Conservation (phyloP, 1,140 invertebrate genomes). For the Pseudobourletiella spinata region DNA sequence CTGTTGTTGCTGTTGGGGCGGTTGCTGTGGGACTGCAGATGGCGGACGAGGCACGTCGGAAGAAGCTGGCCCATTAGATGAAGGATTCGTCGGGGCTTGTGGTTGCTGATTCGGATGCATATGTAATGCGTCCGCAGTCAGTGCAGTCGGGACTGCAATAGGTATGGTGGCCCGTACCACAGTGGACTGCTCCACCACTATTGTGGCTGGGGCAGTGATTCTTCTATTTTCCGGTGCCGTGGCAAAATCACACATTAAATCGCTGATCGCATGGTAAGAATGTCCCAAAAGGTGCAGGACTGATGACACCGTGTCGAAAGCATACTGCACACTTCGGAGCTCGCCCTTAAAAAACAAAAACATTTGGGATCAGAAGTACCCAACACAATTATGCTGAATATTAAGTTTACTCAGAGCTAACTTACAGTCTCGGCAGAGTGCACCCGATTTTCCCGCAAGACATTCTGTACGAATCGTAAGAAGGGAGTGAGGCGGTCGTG, state of each 20-base stretch:
- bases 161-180: constrained; percentile 55
- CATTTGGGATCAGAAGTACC: background rate
- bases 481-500: constrained; percentile 24
- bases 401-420: too few relatives aligned
- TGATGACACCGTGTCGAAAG: constrained; percentile 63
- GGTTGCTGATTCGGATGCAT: constrained; percentile 20
- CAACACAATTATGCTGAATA: background rate
- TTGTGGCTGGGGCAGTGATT: constrained; percentile 56
- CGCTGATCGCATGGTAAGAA: constrained; percentile 76
- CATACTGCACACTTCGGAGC: constrained; percentile 47
- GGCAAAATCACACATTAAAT: constrained; percentile 64
- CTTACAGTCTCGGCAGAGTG: constrained; percentile 7
- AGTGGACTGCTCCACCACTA: constrained; percentile 60
- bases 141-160: constrained; percentile 39
- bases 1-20: background rate
- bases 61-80: background rate
- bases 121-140: constrained; percentile 34
- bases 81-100: background rate
- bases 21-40: background rate
- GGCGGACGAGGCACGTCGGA: background rate
- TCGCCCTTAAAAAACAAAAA: constrained; percentile 17
- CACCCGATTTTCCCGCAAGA: constrained; percentile 28
- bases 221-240: constrained; percentile 54
- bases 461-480: constrained; percentile 23
- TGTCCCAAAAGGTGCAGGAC: constrained; percentile 75